A percentile compares a stretch with the other conserved stretches of the same genome.
phyloP scores from a whole-genome alignment of 2,888 invertebrate species.

The Lasioglossum oenotherae region DNA sequence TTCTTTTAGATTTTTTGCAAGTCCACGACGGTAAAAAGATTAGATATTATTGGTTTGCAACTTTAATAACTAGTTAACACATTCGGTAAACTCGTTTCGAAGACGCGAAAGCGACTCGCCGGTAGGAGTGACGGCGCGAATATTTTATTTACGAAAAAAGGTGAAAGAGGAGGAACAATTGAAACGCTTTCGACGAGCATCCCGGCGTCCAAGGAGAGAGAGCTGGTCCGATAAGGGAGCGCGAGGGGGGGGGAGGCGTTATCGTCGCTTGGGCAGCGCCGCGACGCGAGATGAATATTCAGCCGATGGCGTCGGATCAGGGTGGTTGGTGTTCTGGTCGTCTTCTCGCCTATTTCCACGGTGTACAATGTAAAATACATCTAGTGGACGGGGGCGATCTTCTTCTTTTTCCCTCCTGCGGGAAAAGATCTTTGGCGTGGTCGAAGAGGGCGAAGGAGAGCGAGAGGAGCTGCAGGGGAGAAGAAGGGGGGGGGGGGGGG shows the following conservation, averaged over 20 bases:
- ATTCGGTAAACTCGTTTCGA: background rate
- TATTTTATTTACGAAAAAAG: background rate
- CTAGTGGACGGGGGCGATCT: slow-evolving; percentile 22
- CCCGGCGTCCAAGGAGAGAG: background rate
- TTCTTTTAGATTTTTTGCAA: background rate
- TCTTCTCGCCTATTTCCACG: slow-evolving; percentile 40
- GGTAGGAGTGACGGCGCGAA: background rate
- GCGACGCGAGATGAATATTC: slow-evolving; percentile 75
- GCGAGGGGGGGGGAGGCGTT: slow-evolving; percentile 39
- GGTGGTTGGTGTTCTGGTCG: slow-evolving; percentile 21
- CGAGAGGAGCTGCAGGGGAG: background rate
- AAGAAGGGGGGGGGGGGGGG: background rate
- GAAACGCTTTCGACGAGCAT: slow-evolving; percentile 4
- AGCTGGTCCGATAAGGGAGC: slow-evolving; percentile 11
- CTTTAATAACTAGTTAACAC: background rate
- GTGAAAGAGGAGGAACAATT: background rate
- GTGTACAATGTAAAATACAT: slow-evolving; percentile 50
- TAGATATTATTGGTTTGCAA: background rate
- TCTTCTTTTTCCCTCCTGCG: slow-evolving; percentile 28
- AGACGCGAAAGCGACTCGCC: background rate
- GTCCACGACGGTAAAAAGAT: background rate
- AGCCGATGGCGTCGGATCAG: slow-evolving; percentile 55
- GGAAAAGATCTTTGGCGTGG: slow-evolving; percentile 16
- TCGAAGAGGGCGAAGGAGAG: background rate
- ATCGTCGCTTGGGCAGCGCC: slow-evolving; percentile 59